Evolutionary conservation across 2,113 vertebrate species (phyloP).

Genomic region (Charadrius vociferus): DNA sequence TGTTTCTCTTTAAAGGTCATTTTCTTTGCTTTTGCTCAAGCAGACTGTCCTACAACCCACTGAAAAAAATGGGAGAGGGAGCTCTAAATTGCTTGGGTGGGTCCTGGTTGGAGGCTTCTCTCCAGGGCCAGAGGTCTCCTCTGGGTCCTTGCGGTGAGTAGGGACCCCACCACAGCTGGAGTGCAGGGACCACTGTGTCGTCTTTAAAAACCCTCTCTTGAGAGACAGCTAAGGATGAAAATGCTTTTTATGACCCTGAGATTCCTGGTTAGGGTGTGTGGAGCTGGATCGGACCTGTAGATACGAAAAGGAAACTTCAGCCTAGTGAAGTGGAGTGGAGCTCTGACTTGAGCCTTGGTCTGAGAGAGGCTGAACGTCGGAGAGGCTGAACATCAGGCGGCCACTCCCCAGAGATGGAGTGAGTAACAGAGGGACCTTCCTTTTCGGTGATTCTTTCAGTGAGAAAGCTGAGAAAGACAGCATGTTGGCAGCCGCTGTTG

Average conservation of each 20-base stretch:
- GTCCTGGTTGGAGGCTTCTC: not conserved
- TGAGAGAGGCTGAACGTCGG: not conserved
- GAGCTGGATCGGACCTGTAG: not conserved
- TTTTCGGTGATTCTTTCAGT: not conserved
- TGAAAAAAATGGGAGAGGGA: not conserved
- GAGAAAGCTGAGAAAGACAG: not conserved
- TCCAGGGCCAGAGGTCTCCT: not conserved
- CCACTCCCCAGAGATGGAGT: accelerated
- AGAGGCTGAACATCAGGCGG: not conserved
- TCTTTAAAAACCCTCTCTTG: not conserved
- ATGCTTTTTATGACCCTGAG: not conserved
- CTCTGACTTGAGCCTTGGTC: not conserved
- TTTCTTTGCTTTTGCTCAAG: not conserved
- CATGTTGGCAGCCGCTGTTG: not conserved
- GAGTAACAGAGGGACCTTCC: not conserved
- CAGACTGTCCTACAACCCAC: not conserved
- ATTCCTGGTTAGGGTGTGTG: not conserved
- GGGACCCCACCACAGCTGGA: not conserved
- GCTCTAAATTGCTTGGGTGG: not conserved
- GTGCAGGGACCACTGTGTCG: not conserved
- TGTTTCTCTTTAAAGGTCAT: not conserved
- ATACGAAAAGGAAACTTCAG: not conserved
- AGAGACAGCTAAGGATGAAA: not conserved
- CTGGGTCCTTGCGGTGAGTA: not conserved
- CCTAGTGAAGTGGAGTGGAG: accelerated